Base-by-base conservation (phyloP, 2,797 vertebrate species). In the Tokudaia muenninki region DNA sequence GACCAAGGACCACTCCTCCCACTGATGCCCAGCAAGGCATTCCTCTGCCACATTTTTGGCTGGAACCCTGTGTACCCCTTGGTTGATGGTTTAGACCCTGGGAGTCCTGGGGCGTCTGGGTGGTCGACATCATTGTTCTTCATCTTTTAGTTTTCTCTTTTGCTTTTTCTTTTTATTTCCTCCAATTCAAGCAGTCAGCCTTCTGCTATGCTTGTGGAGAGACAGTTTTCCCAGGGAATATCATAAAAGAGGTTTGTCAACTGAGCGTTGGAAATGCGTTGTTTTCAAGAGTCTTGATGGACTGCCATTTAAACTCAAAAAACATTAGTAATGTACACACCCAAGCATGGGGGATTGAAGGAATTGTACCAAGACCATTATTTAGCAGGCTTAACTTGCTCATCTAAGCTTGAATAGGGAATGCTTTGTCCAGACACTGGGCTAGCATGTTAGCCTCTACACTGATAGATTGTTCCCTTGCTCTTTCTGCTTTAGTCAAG, bases 121-220 rank as follows among this genome's bases (percentile, higher is more conserved):
- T 41, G 41, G 41, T 41, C 41, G 41, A 41, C 41, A 41, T 41
- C 3, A 3, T 41, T 41, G 41, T 41, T 41, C 41, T 92, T 94
- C 21, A 80, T 82, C 1, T n/a, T n/a, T 81, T 31, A 1, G 6
- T 79, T 91, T 75, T 70, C 21, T 89, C 10, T 59, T 21, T 72
- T 79, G 31, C 34, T 61, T n/a, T n/a, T n/a, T n/a, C n/a, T n/a
- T n/a, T n/a, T 67, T 92, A 21, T 81, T 92, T 88, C 86, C n/a
- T 88, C 86, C 31, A 26, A 67, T 92, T 94, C 67, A 50, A 17
- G 74, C 29, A 93, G 74, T 47, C 82, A 83, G 55, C 77, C 95
- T 83, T 8, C 63, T 70, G 3, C 55, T 41, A 55, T 24, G 75
- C 3, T 74, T 74, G 82, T n/a, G 67, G 24, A 41, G 70, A 24